Percentiles rank a stretch among this genome's conserved stretches.
Evolutionary conservation across 2,888 invertebrate genomes (phyloP).

Genomic region (Apodemia arnacis): DNA sequence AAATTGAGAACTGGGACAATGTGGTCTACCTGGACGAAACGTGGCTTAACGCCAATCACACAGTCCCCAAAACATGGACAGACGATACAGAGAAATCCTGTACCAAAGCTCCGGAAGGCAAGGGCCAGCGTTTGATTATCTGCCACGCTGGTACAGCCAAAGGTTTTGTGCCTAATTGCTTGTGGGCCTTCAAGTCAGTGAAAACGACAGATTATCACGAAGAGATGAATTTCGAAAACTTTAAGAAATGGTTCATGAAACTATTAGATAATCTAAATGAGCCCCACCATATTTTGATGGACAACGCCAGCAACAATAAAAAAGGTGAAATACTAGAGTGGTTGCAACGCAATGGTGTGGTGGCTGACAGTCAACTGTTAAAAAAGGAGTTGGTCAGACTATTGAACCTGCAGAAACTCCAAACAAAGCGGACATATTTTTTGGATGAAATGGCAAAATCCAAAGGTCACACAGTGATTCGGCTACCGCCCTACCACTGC

Average conservation of each 20-base stretch:
- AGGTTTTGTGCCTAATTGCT: slow-evolving; percentile 50
- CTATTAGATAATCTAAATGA: slow-evolving; percentile 48
- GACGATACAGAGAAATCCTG: slow-evolving; percentile 14
- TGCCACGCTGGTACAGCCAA: slow-evolving; percentile 70
- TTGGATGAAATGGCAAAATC: slow-evolving; percentile 61
- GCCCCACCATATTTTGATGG: slow-evolving; percentile 56
- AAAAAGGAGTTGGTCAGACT: slow-evolving; percentile 62
- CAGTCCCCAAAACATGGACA: slow-evolving; percentile 6
- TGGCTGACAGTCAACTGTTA: slow-evolving; percentile 58
- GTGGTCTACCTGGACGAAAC: slow-evolving; percentile 15
- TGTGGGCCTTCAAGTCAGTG: too few species aligned
- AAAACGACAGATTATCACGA: too few species aligned
- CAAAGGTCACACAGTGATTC: slow-evolving; percentile 58
- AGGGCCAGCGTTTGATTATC: slow-evolving; percentile 55
- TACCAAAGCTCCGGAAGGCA: slow-evolving; percentile 16
- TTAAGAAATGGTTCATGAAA: slow-evolving; percentile 52
- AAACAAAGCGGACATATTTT: slow-evolving; percentile 39
- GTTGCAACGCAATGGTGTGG: slow-evolving; percentile 64
- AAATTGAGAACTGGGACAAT: slow-evolving; percentile 15
- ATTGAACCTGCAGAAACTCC: slow-evolving; percentile 49
- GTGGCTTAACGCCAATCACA: background rate
- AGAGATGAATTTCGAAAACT: slow-evolving; percentile 64
- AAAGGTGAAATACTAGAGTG: slow-evolving; percentile 65
- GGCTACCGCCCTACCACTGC: slow-evolving; percentile 71
- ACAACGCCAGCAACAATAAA: slow-evolving; percentile 53